A percentile compares a stretch with the other conserved stretches of the same genome.
phyloP scores from a whole-genome alignment of 2,888 invertebrate genomes.

The Stenolophus ochropezus region DNA sequence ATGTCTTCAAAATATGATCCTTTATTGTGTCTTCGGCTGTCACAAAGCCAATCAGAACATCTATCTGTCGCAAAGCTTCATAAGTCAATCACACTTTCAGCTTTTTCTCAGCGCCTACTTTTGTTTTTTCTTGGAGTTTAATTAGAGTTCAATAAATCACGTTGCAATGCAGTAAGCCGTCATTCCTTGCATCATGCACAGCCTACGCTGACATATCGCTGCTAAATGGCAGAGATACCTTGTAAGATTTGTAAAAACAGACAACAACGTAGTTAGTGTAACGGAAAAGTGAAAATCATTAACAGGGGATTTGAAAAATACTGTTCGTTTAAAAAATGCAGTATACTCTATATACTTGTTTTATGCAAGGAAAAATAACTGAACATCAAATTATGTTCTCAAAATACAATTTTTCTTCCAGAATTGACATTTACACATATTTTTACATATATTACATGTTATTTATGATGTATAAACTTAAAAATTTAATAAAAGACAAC shows the following conservation, averaged over 20 bases:
- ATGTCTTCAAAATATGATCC: not conserved
- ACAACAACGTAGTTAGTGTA: not conserved
- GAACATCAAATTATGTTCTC: too few relatives aligned
- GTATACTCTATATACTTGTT: too few relatives aligned
- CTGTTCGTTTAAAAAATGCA: too few relatives aligned
- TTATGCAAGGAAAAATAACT: too few relatives aligned
- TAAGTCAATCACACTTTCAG: slow-evolving; percentile 21
- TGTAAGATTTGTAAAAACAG: not conserved
- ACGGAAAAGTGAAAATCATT: not conserved
- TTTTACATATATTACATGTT: too few relatives aligned
- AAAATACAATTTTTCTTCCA: too few relatives aligned
- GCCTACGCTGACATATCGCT: slow-evolving; percentile 11
- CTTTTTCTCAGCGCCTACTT: slow-evolving; percentile 3
- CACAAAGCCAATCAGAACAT: not conserved
- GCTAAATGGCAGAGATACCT: not conserved
- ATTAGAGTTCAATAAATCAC: slow-evolving; percentile 30
- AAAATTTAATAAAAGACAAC: too few relatives aligned
- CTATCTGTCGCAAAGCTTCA: not conserved
- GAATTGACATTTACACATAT: too few relatives aligned
- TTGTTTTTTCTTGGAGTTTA: slow-evolving; percentile 6
- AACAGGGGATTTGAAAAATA: not conserved
- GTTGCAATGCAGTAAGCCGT: not conserved
- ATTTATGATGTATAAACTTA: too few relatives aligned
- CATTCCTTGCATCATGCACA: slow-evolving; percentile 8
- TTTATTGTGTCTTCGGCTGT: not conserved